Conservation (phyloP, 2,888 invertebrate species). For the Lamproptera curius region DNA sequence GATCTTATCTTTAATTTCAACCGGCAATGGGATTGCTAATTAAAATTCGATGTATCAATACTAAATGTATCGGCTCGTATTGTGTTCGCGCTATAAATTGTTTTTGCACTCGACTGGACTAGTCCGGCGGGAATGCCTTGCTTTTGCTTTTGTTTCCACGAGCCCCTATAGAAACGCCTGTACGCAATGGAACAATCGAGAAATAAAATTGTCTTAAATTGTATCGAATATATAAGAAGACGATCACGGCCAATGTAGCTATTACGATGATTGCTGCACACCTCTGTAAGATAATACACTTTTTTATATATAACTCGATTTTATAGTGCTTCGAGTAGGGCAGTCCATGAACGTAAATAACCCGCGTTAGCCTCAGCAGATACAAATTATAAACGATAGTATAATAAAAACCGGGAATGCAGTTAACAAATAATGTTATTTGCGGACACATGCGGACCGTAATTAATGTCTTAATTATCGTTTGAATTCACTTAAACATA, state of each 20-base stretch:
- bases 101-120: conserved; percentile 4
- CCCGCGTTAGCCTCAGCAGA: too few species aligned
- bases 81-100: conserved; percentile 4
- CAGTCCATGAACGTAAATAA: too few species aligned
- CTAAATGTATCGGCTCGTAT: conserved; percentile 17
- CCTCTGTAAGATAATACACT: background rate
- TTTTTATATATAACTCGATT: background rate
- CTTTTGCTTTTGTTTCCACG: conserved; percentile 4
- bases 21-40: conserved; percentile 15
- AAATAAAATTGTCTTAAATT: background rate
- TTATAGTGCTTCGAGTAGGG: too few species aligned
- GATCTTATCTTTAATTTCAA: conserved; percentile 12
- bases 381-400: too few species aligned
- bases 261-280: background rate
- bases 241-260: background rate
- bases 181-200: background rate
- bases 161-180: background rate
- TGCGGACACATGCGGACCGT: background rate
- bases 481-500: background rate
- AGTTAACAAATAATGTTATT: background rate
- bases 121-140: background rate
- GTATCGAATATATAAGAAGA: background rate
- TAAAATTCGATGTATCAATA: conserved; percentile 18
- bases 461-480: conserved; percentile 4
- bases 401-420: too few species aligned